Conservation (phyloP, 92 coral and sea anemone genomes). For the Pocillopora meandrina region DNA sequence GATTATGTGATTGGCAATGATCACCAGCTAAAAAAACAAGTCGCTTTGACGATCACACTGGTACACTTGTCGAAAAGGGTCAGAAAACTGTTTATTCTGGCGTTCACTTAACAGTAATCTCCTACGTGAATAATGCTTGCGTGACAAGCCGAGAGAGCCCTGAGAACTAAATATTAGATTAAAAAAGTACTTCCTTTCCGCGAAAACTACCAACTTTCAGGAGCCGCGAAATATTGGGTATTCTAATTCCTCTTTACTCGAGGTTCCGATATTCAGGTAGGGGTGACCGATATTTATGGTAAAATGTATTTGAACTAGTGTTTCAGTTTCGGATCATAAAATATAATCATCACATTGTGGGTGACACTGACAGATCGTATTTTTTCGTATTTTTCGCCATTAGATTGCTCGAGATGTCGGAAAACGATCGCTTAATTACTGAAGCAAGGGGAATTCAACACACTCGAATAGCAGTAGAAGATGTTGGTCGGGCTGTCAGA, state of each 20-base stretch:
- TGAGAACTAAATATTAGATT: not conserved
- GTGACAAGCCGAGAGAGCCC: not conserved
- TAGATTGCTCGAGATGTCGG: slow-evolving; percentile 24
- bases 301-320: not conserved
- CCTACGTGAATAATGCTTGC: not conserved
- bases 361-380: not conserved
- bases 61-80: no score
- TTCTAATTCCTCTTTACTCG: not conserved
- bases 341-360: not conserved
- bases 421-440: slow-evolving; percentile 27
- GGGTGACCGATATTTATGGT: not conserved
- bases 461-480: slow-evolving; percentile 55
- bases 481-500: slow-evolving; percentile 43
- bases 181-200: not conserved
- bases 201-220: not conserved
- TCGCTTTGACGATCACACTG: no score
- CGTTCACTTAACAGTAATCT: no score
- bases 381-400: not conserved
- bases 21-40: no score
- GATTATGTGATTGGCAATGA: no score
- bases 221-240: no score
- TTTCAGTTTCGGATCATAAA: not conserved
- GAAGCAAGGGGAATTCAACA: slow-evolving; percentile 30
- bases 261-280: not conserved
- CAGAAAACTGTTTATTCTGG: no score